A percentile compares a stretch with the other conserved stretches of the same genome.
phyloP scores from a whole-genome alignment of 2,888 invertebrate species.

The Branchipolynoe longqiensis region DNA sequence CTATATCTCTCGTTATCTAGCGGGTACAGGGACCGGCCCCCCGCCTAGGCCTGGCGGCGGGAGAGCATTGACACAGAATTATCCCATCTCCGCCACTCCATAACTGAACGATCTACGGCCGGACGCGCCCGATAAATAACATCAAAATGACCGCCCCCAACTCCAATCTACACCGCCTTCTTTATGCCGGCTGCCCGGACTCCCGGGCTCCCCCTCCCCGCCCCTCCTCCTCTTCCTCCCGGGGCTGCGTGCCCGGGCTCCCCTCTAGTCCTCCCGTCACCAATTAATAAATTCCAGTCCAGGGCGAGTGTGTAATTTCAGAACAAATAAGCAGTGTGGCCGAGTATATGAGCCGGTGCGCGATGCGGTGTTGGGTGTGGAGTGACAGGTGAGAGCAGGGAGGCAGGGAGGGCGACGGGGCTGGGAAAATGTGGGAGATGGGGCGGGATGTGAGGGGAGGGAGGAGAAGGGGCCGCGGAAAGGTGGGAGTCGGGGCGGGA shows the following conservation, averaged over 20 bases:
- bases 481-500: no score
- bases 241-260: no score
- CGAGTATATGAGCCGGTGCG: no score
- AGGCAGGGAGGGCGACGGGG: no score
- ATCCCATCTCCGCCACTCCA: slow-evolving; percentile 44
- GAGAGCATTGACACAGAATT: slow-evolving; percentile 52
- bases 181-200: slow-evolving; percentile 13
- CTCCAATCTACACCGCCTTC: slow-evolving; percentile 28
- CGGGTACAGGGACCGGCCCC: slow-evolving; percentile 47
- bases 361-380: no score
- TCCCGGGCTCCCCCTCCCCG: slow-evolving; percentile 9
- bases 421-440: no score
- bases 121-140: slow-evolving; percentile 26
- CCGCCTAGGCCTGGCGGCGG: not conserved
- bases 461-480: no score
- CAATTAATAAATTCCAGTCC: slow-evolving; percentile 54
- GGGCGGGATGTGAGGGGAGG: no score
- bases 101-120: slow-evolving; percentile 52
- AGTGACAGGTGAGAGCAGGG: no score
- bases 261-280: no score
- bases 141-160: slow-evolving; percentile 36
- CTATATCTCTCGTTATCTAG: slow-evolving; percentile 56
- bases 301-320: slow-evolving; percentile 54
- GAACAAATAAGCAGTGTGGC: slow-evolving; percentile 51
- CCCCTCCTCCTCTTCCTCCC: slow-evolving; percentile 8